These are phyloP conservation scores for Eurytoma adleriae DNA, from an alignment of 2,888 invertebrate genomes.

Conservation along the genomic window DNA sequence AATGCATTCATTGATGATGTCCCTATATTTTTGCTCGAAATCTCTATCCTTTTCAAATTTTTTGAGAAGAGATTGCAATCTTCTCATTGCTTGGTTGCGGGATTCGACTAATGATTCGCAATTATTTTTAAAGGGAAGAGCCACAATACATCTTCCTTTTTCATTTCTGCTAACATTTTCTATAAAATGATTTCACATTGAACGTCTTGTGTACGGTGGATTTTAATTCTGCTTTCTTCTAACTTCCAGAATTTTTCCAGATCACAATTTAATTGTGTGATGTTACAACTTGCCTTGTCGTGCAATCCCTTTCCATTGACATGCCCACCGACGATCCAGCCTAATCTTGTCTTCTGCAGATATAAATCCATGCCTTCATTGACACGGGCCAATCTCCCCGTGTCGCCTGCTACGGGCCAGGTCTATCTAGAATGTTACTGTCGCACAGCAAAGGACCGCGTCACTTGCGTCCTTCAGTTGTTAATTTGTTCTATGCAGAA, in stretches of 20 bases:
- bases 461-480: too few relatives aligned
- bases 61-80: not conserved
- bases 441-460: too few relatives aligned
- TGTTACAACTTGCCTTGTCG: too few relatives aligned
- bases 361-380: too few relatives aligned
- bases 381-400: too few relatives aligned
- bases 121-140: not conserved
- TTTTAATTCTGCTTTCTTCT: not conserved
- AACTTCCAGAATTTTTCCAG: not conserved
- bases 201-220: not conserved
- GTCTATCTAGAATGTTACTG: too few relatives aligned
- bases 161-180: not conserved
- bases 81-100: not conserved
- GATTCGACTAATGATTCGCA: not conserved
- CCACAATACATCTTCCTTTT: not conserved
- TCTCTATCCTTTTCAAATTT: not conserved
- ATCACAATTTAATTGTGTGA: not conserved
- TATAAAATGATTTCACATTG: not conserved
- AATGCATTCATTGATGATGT: not conserved
- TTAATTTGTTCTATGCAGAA: too few relatives aligned
- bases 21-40: not conserved
- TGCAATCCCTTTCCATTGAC: not conserved
- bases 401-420: too few relatives aligned
- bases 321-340: not conserved
- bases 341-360: constrained; percentile 2